Evolutionary conservation across 1,140 invertebrate species (phyloP).

Genomic region (Drosophila equinoxialis): DNA sequence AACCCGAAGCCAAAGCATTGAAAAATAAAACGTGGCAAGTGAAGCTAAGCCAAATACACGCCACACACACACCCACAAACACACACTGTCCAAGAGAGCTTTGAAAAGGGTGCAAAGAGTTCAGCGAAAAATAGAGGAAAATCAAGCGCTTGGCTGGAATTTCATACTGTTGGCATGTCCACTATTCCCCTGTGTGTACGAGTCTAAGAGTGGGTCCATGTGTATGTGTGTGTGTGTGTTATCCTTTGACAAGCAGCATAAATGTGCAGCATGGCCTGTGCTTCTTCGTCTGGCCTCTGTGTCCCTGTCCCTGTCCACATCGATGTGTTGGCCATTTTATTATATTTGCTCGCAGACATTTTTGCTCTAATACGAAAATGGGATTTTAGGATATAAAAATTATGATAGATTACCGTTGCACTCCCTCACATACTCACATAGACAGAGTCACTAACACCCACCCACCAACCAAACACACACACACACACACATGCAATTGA

Average conservation of each 20-base stretch:
- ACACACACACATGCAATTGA: conserved; percentile 12
- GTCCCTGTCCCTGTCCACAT: conserved; percentile 33
- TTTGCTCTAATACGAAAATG: conserved; percentile 82
- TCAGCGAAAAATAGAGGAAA: conserved; percentile 62
- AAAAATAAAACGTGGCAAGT: conserved; percentile 72
- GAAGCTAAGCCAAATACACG: conserved; percentile 54
- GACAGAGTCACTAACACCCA: conserved; percentile 5
- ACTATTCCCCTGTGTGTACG: conserved; percentile 3
- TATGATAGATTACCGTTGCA: conserved; percentile 82
- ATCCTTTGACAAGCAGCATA: conserved; percentile 77
- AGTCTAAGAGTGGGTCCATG: neutral
- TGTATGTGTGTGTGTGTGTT: conserved; percentile 53
- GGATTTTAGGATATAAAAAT: conserved; percentile 83
- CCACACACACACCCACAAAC: conserved; percentile 13
- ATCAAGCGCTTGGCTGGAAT: conserved; percentile 75
- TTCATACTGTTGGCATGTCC: conserved; percentile 70
- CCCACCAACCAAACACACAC: conserved; percentile 8
- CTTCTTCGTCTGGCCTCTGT: conserved; percentile 18
- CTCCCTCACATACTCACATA: conserved; percentile 30
- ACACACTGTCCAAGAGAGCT: neutral
- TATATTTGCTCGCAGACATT: conserved; percentile 82
- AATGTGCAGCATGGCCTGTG: conserved; percentile 49
- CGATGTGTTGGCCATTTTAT: conserved; percentile 79
- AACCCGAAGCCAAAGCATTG: conserved; percentile 67
- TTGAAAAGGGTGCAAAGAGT: conserved; percentile 47